Base-by-base conservation (phyloP, 2,888 invertebrate species). In the Drymonia ruficornis region DNA sequence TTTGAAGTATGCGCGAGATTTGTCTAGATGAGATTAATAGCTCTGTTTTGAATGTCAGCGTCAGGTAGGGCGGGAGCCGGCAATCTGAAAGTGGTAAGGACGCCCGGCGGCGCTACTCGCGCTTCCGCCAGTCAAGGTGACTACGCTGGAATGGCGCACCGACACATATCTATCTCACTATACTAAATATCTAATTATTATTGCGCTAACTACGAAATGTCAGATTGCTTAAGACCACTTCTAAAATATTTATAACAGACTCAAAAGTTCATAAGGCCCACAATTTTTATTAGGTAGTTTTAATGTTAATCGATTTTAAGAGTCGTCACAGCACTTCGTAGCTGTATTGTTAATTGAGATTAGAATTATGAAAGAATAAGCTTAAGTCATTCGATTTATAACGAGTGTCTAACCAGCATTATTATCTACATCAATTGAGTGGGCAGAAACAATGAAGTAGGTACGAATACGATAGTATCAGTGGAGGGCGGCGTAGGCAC, bases 111-210 rank as follows among this genome's bases (percentile, higher is more conserved):
- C 72, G 57, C 50, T 49, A 55, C 57, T 65, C 72, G 61, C 67
- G 78, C 89, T 90, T 89, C 89, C 89, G 90, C 74, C 71, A 83
- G 79, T 84, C 89, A 91, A 90, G 90, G 90, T 84, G 71, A 84
- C 64, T 47, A 48, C 60, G 56, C 68, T 73, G 73, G 70, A 80
- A 72, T 67, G 68, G 67, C 61, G 49, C 49, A 46, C 64, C 18
- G 47, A 53, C 46, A 53, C 46, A 61, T 63, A 70, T 16, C 15
- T 16, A 36, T 11, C 12, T 11, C 31, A 34, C 15, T 9, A 7
- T 53, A 63, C 63, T 63, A 72, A 65, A 70, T 67, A 70, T 61
- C 60, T 65, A 67, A 72, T 68, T 64, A 64, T 68, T 63, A 57
- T 69, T 67, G 55, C 63, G 50, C 44, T 67, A 53, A 55, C 56